These are phyloP conservation scores for Neogobius melanostomus DNA, from an alignment of 2,113 vertebrate species.

Conservation along the genomic window DNA sequence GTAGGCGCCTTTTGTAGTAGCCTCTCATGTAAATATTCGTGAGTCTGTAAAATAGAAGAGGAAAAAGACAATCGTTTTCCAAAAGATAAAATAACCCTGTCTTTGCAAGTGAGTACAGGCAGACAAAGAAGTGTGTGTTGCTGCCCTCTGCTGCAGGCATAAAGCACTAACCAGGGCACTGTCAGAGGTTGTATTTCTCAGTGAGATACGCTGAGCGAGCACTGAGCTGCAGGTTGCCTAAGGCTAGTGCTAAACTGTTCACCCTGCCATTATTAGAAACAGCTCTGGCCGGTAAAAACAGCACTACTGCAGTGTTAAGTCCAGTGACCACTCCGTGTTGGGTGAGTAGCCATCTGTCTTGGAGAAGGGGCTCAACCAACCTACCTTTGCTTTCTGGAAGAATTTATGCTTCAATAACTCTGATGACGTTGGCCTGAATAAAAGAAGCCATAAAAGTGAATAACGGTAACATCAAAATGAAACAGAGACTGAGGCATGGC, in stretches of 20 bases:
- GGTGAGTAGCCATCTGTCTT: too few relatives aligned
- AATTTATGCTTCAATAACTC: conserved; percentile 95
- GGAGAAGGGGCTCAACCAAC: too few relatives aligned
- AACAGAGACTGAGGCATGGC: background rate
- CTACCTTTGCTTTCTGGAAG: conserved; percentile 96
- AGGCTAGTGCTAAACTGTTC: conserved; percentile 40
- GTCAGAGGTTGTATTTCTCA: conserved; percentile 10
- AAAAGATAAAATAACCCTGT: background rate
- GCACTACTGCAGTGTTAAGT: conserved; percentile 34
- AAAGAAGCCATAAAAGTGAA: conserved; percentile 19
- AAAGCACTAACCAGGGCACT: background rate
- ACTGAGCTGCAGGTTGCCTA: conserved; percentile 30
- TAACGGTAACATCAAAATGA: background rate
- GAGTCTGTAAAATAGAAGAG: conserved; percentile 77
- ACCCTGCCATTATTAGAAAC: conserved; percentile 54
- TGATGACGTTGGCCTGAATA: conserved; percentile 88
- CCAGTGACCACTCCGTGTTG: too few relatives aligned
- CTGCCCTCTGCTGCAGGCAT: conserved; percentile 54
- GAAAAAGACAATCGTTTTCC: background rate
- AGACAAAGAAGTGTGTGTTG: background rate
- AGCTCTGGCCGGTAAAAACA: conserved; percentile 34
- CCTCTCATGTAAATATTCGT: conserved; percentile 93
- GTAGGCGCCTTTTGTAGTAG: conserved; percentile 91
- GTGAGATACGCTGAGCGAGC: conserved; percentile 47
- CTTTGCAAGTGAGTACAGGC: background rate